Percentiles rank a stretch among this genome's conserved stretches.
Conservation (phyloP, 1,140 invertebrate species). For the Lepidurus arcticus region DNA sequence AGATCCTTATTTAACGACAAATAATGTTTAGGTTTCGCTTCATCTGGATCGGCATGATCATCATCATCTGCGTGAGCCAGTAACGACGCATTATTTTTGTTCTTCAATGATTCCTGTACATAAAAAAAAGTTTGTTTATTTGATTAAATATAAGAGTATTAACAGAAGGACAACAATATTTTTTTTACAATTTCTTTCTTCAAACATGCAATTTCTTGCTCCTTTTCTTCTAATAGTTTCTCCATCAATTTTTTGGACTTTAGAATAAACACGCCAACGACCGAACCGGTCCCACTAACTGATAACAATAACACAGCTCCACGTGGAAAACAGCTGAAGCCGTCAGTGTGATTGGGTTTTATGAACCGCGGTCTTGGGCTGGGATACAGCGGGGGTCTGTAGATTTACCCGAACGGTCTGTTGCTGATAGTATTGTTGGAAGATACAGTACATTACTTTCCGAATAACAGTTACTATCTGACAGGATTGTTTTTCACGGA, state of each 20-base stretch:
- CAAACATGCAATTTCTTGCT: neutral
- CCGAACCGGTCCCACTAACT: too few species aligned
- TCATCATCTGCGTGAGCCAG: neutral
- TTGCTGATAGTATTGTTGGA: too few species aligned
- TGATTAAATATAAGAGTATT: neutral
- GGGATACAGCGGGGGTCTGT: too few species aligned
- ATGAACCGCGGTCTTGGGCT: too few species aligned
- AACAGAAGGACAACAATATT: neutral
- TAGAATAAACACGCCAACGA: neutral
- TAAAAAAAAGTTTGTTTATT: neutral
- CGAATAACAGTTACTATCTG: too few species aligned
- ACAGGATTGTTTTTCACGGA: too few species aligned
- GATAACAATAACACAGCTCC: too few species aligned
- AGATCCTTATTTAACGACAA: conserved; percentile 23
- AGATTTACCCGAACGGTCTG: too few species aligned
- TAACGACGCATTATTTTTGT: neutral
- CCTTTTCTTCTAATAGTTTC: neutral
- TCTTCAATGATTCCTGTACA: neutral
- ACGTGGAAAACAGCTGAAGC: too few species aligned
- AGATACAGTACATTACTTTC: too few species aligned
- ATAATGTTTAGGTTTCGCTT: neutral
- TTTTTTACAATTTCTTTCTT: neutral
- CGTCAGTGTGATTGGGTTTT: too few species aligned
- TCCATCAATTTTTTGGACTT: neutral
- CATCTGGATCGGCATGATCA: neutral